These are phyloP conservation scores for Troides helena DNA, from an alignment of 2,888 invertebrate genomes.

Conservation along the genomic window DNA sequence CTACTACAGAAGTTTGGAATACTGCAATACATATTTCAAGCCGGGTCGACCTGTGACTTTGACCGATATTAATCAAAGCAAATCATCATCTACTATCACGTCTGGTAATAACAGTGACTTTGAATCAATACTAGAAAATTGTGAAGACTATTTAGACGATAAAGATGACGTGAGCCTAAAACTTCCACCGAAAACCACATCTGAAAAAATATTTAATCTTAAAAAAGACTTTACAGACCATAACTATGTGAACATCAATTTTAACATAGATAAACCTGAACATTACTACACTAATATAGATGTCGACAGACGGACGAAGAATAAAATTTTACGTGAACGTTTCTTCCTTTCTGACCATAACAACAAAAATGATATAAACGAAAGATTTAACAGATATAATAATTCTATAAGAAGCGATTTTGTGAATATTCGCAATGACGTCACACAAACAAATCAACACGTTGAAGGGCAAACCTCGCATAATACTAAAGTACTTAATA, in stretches of 20 bases:
- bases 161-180: slow-evolving; percentile 45
- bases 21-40: slow-evolving; percentile 56
- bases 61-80: slow-evolving; percentile 40
- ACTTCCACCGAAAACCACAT: slow-evolving; percentile 59
- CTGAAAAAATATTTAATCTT: slow-evolving; percentile 68
- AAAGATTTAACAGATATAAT: slow-evolving; percentile 54
- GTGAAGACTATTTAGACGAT: slow-evolving; percentile 47
- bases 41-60: slow-evolving; percentile 35
- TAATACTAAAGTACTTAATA: slow-evolving; percentile 68
- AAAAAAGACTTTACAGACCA: slow-evolving; percentile 71
- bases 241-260: slow-evolving; percentile 64
- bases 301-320: slow-evolving; percentile 54
- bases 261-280: slow-evolving; percentile 36
- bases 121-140: slow-evolving; percentile 54
- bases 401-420: slow-evolving; percentile 69
- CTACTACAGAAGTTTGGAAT: slow-evolving; percentile 71
- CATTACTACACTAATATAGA: slow-evolving; percentile 40
- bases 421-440: slow-evolving; percentile 67
- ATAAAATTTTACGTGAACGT: slow-evolving; percentile 61
- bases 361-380: slow-evolving; percentile 63
- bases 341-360: slow-evolving; percentile 57
- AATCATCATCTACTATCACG: slow-evolving; percentile 32
- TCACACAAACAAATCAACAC: slow-evolving; percentile 61
- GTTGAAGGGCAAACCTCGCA: slow-evolving; percentile 65
- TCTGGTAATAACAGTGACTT: slow-evolving; percentile 39